These are phyloP conservation scores for Daptonema setosum DNA, from an alignment of 2,888 invertebrate species.

Conservation along the genomic window DNA sequence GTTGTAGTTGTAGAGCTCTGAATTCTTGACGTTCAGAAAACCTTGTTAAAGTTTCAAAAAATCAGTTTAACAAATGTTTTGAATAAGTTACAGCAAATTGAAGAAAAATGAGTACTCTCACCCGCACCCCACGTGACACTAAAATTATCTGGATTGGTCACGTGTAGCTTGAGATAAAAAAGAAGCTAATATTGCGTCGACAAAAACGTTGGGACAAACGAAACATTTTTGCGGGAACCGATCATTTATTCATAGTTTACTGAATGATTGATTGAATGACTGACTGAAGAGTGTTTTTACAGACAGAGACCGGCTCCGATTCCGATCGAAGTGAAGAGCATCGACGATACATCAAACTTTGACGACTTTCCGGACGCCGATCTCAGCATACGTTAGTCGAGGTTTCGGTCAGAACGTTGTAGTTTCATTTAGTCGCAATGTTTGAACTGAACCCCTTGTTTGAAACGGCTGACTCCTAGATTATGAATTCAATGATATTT, in stretches of 20 bases:
- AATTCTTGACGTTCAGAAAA: not conserved
- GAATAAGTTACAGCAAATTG: no score
- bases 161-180: not conserved
- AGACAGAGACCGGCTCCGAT: constrained; percentile 77
- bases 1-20: no score
- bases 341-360: constrained; percentile 98
- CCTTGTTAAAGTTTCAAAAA: not conserved
- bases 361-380: constrained; percentile 99
- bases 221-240: no score
- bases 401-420: not conserved
- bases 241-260: not conserved
- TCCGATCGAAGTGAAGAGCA: constrained; percentile 85
- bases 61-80: not conserved
- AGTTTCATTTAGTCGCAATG: not conserved
- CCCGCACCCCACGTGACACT: no score
- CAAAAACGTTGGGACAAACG: no score
- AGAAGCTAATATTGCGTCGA: no score
- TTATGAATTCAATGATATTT: constrained; percentile 2
- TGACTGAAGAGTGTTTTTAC: not conserved
- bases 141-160: not conserved
- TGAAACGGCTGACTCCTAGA: not conserved
- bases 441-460: not conserved
- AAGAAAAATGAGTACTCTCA: no score
- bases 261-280: not conserved
- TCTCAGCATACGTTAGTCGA: constrained; percentile 75